Conservation (phyloP, 1,140 invertebrate genomes). For the Ephestia elutella region DNA sequence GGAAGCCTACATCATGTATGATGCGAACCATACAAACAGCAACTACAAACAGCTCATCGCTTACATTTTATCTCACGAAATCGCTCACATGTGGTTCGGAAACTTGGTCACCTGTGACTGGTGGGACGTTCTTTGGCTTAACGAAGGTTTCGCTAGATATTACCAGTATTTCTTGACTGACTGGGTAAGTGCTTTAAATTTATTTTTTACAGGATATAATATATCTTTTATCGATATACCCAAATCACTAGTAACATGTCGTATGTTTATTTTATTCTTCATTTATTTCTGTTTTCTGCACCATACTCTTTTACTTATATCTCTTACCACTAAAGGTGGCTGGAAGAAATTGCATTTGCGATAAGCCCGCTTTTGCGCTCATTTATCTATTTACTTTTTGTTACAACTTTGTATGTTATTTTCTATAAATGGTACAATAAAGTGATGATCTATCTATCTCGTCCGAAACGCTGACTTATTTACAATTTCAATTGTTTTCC, state of each 20-base stretch:
- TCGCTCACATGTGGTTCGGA: conserved; percentile 81
- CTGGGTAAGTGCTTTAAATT: conserved; percentile 38
- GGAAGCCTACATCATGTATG: conserved; percentile 76
- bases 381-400: too few species aligned
- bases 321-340: too few species aligned
- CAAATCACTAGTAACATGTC: too few species aligned
- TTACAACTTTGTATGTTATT: too few species aligned
- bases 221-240: background rate
- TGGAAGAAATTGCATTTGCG: too few species aligned
- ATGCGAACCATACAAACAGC: conserved; percentile 65
- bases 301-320: too few species aligned
- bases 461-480: too few species aligned
- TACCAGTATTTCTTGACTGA: conserved; percentile 78
- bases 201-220: background rate
- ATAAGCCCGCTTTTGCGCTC: too few species aligned
- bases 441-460: too few species aligned
- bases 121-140: conserved; percentile 82
- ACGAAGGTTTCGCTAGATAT: conserved; percentile 81
- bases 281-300: too few species aligned
- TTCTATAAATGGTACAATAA: too few species aligned
- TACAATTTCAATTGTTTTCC: conserved; percentile 11
- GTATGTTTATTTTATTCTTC: too few species aligned
- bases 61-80: conserved; percentile 78
- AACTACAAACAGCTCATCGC: conserved; percentile 72
- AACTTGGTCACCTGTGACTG: conserved; percentile 80